phyloP scores from a whole-genome alignment of 1,140 invertebrate genomes.

The Tribolium castaneum region DNA sequence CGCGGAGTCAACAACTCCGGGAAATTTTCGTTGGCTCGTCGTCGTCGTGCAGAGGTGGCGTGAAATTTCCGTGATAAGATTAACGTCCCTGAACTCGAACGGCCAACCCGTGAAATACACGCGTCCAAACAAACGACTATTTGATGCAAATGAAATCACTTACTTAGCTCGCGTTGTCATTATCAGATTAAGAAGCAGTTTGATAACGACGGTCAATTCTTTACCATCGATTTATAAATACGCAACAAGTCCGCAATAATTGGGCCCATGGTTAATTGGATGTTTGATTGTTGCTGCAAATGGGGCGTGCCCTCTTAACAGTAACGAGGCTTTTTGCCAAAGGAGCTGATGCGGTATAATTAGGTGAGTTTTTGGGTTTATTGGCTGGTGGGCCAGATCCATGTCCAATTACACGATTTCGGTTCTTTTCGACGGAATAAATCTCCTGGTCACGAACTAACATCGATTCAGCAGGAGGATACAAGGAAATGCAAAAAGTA shows the following conservation, averaged over 20 bases:
- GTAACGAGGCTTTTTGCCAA: constrained; percentile 5
- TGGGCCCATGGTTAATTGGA: constrained; percentile 6
- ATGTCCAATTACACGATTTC: constrained; percentile 18
- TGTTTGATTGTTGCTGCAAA: constrained; percentile 22
- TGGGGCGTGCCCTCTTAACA: constrained; percentile 12
- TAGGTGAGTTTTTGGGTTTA: constrained; percentile 8
- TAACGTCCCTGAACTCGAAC: constrained; percentile 26
- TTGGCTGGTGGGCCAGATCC: constrained; percentile 1
- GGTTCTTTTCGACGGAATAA: constrained; percentile 5
- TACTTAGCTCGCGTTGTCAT: constrained; percentile 33
- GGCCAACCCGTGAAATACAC: constrained; percentile 32
- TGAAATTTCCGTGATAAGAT: constrained; percentile 33
- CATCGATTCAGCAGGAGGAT: constrained; percentile 3
- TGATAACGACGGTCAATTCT: constrained; percentile 34
- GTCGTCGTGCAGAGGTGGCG: constrained; percentile 4
- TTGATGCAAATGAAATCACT: constrained; percentile 35
- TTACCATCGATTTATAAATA: constrained; percentile 22
- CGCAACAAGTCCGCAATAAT: constrained; percentile 24
- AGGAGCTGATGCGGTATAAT: background rate
- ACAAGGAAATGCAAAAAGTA: background rate
- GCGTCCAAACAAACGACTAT: constrained; percentile 31
- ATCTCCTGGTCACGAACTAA: constrained; percentile 15
- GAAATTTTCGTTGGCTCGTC: constrained; percentile 11
- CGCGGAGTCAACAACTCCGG: constrained; percentile 27
- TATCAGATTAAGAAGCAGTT: constrained; percentile 34